phyloP scores from a whole-genome alignment of 2,797 vertebrate species.

The Mormyrus hasselquistii region DNA sequence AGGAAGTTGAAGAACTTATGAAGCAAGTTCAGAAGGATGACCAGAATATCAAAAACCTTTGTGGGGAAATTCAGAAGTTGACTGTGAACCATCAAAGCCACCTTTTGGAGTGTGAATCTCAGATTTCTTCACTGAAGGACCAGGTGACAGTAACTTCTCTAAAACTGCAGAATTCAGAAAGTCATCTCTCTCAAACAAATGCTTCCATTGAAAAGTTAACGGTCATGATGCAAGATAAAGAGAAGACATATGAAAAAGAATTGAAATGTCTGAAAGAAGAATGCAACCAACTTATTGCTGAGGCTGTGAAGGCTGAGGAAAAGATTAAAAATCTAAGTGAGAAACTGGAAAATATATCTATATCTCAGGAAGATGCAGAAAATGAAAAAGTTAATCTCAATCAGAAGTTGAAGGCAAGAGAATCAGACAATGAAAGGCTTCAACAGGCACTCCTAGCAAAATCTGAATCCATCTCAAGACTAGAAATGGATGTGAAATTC shows the following conservation, averaged over 20 bases:
- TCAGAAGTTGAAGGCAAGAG: slow-evolving; percentile 51
- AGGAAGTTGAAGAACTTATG: slow-evolving; percentile 61
- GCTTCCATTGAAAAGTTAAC: slow-evolving; percentile 52
- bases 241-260: slow-evolving; percentile 63
- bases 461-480: slow-evolving; percentile 53
- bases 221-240: slow-evolving; percentile 53
- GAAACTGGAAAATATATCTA: slow-evolving; percentile 57
- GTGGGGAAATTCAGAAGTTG: slow-evolving; percentile 63
- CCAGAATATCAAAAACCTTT: slow-evolving; percentile 61
- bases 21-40: slow-evolving; percentile 61
- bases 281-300: slow-evolving; percentile 62
- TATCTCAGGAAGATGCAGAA: slow-evolving; percentile 49
- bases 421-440: slow-evolving; percentile 55
- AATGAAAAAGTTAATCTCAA: slow-evolving; percentile 54
- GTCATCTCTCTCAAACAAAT: slow-evolving; percentile 49
- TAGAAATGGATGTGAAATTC: slow-evolving; percentile 49
- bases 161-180: slow-evolving; percentile 57
- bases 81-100: slow-evolving; percentile 50
- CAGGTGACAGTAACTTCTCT: slow-evolving; percentile 54
- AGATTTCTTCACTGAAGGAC: slow-evolving; percentile 67
- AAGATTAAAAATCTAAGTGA: slow-evolving; percentile 45
- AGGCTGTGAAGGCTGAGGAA: slow-evolving; percentile 52
- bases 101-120: slow-evolving; percentile 64
- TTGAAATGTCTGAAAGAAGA: slow-evolving; percentile 70
- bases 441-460: slow-evolving; percentile 57